A percentile compares a stretch with the other conserved stretches of the same genome.
Evolutionary conservation across 2,888 invertebrate species (phyloP).

Genomic region (Psylliodes chrysocephalus): DNA sequence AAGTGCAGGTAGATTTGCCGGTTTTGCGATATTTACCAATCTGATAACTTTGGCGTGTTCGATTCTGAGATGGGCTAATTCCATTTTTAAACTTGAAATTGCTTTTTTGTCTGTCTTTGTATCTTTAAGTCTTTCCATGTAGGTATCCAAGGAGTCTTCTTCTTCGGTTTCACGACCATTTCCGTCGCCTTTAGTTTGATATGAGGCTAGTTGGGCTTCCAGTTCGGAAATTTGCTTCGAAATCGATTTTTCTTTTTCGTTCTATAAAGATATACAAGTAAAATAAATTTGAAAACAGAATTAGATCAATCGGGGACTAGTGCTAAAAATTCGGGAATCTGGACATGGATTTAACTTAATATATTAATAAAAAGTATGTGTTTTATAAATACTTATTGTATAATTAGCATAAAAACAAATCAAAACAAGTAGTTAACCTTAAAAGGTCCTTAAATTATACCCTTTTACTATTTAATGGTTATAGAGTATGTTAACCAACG

Average conservation of each 20-base stretch:
- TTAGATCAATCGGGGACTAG: no score
- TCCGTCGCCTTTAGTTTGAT: conserved; percentile 59
- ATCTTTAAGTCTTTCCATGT: conserved; percentile 76
- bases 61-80: conserved; percentile 73
- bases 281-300: no score
- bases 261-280: conserved; percentile 61
- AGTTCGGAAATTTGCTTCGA: conserved; percentile 69
- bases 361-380: no score
- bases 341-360: no score
- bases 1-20: conserved; percentile 69
- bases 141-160: conserved; percentile 84
- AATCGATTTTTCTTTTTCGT: conserved; percentile 73
- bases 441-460: no score
- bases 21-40: conserved; percentile 79
- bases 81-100: conserved; percentile 75
- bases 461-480: no score
- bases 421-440: no score
- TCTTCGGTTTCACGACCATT: conserved; percentile 58
- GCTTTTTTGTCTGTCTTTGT: conserved; percentile 67
- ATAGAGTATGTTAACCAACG: no score
- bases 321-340: no score
- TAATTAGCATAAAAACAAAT: no score
- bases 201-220: conserved; percentile 66
- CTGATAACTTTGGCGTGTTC: conserved; percentile 77
- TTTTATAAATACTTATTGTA: no score